Percentiles rank a stretch among this genome's conserved stretches.
Conservation (phyloP, 2,113 vertebrate species). For the Alethe diademata region DNA sequence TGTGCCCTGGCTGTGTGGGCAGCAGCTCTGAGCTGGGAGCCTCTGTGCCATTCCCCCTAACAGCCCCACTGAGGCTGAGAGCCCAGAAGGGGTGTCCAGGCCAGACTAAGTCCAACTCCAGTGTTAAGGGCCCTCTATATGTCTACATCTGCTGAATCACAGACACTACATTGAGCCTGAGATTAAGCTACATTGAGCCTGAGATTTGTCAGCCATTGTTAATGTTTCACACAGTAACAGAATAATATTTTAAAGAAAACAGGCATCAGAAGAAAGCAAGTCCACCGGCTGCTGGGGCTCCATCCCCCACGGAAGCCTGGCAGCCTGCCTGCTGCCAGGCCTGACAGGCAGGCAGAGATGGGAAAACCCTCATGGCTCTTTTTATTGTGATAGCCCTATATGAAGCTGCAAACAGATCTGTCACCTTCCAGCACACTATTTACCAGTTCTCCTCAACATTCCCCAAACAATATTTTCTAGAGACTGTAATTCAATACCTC, state of each 20-base stretch:
- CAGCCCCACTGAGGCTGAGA: neutral
- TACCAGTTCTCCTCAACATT: constrained; percentile 40
- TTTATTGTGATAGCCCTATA: neutral
- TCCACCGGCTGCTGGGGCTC: neutral
- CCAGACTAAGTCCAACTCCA: neutral
- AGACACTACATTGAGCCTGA: neutral
- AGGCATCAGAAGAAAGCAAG: neutral
- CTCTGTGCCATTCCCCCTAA: neutral
- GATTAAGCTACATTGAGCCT: neutral
- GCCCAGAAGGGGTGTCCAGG: neutral
- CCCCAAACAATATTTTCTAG: constrained; percentile 51
- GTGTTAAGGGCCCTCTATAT: neutral
- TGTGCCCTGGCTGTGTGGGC: neutral
- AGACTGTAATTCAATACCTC: constrained; percentile 18
- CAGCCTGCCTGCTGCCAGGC: neutral
- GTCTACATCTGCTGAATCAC: neutral
- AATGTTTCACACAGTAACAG: neutral
- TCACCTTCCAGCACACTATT: constrained; percentile 47
- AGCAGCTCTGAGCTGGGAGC: neutral
- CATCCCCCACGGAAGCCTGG: neutral
- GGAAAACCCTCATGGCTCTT: neutral
- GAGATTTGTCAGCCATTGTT: neutral
- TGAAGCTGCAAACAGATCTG: constrained; percentile 44
- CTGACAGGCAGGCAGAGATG: neutral
- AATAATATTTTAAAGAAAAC: neutral